These are phyloP conservation scores for Augiades crinisus DNA, from an alignment of 2,888 invertebrate species.

Conservation along the genomic window DNA sequence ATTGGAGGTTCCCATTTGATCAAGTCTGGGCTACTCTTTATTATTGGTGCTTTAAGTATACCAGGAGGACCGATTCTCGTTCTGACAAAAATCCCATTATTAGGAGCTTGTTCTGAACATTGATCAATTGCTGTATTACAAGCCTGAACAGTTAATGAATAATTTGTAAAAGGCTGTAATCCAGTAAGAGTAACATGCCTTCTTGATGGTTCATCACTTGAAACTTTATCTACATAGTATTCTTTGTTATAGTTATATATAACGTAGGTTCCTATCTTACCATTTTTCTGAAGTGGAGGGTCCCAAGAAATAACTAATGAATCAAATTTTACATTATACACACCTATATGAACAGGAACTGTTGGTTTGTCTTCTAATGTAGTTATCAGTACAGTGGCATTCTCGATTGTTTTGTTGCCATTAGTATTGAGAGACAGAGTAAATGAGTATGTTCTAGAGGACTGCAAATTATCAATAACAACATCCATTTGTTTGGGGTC, in stretches of 20 bases:
- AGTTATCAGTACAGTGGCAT: conserved; percentile 82
- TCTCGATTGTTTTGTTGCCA: conserved; percentile 63
- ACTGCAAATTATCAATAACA: conserved; percentile 83
- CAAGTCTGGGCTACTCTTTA: conserved; percentile 48
- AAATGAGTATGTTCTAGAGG: conserved; percentile 89
- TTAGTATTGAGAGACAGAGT: conserved; percentile 82
- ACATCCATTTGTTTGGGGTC: conserved; percentile 76
- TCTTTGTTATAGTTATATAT: conserved; percentile 73
- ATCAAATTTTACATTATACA: conserved; percentile 82
- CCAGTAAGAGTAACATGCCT: conserved; percentile 49
- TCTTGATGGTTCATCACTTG: conserved; percentile 47
- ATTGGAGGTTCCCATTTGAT: conserved; percentile 77
- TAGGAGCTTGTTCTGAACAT: conserved; percentile 80
- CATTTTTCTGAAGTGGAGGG: conserved; percentile 87
- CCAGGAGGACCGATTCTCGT: conserved; percentile 84
- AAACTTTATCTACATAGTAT: conserved; percentile 45
- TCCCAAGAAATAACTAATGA: conserved; percentile 85
- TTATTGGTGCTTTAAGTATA: conserved; percentile 52
- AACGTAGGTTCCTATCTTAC: conserved; percentile 85
- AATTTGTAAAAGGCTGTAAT: conserved; percentile 83
- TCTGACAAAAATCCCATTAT: conserved; percentile 71
- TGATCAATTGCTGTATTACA: conserved; percentile 82
- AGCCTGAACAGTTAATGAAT: conserved; percentile 86
- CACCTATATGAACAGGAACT: conserved; percentile 81
- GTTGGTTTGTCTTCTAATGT: conserved; percentile 86